Evolutionary conservation across 2,113 vertebrate genomes (phyloP).

Genomic region (Mus pahari): DNA sequence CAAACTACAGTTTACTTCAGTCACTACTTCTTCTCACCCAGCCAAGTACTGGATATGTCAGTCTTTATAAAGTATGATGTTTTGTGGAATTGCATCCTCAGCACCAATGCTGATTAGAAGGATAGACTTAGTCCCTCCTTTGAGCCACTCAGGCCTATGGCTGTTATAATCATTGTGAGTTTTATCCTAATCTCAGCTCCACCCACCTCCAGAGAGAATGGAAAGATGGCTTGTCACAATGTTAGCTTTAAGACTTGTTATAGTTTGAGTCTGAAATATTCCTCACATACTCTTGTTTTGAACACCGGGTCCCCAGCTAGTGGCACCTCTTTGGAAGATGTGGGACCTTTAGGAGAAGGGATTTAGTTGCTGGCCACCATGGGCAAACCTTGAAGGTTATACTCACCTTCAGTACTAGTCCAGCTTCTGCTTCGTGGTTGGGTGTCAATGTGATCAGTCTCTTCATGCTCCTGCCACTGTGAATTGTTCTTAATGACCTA

Average conservation of each 20-base stretch:
- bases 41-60: conserved; percentile 70
- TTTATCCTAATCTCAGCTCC: background rate
- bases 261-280: background rate
- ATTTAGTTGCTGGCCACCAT: background rate
- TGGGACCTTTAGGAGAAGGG: background rate
- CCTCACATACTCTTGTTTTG: background rate
- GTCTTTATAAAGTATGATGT: conserved; percentile 53
- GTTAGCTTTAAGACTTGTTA: background rate
- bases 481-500: background rate
- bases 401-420: background rate
- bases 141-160: background rate
- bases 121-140: no score
- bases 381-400: background rate
- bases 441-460: no score
- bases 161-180: background rate
- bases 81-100: background rate
- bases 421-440: background rate
- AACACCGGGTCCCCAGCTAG: background rate
- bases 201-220: background rate
- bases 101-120: background rate
- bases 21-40: conserved; percentile 72
- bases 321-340: background rate
- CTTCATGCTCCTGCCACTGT: background rate
- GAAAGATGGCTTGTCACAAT: background rate
- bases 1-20: conserved; percentile 79